Percentiles rank a stretch among this genome's conserved stretches.
These are phyloP conservation scores for Dissostichus mawsoni DNA, from an alignment of 2,113 vertebrate genomes.

Conservation along the genomic window DNA sequence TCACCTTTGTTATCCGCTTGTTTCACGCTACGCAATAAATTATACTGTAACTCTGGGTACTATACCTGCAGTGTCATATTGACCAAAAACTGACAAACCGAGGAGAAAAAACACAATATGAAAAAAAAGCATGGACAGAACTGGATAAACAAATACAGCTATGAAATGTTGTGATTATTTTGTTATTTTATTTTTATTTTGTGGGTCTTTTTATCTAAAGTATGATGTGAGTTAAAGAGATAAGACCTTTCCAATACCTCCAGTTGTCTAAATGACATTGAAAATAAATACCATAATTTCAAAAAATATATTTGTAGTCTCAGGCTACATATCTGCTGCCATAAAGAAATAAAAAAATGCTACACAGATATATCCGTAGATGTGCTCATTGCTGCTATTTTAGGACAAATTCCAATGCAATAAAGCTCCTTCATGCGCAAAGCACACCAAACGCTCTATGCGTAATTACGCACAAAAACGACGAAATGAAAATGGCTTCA, in stretches of 20 bases:
- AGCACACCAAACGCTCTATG: constrained; percentile 47
- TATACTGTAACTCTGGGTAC: constrained; percentile 25
- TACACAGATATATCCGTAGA: constrained; percentile 10
- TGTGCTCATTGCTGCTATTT: constrained; percentile 22
- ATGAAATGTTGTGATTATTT: not conserved
- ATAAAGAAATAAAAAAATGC: not conserved
- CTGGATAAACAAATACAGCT: not conserved
- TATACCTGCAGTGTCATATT: constrained; percentile 45
- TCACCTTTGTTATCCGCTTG: constrained; percentile 57
- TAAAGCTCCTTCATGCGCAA: constrained; percentile 8
- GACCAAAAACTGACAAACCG: not conserved
- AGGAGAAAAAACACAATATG: not conserved
- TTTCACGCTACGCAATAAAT: constrained; percentile 62
- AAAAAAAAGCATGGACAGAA: not conserved
- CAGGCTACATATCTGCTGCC: not conserved
- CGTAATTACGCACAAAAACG: constrained; percentile 72
- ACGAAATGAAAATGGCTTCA: constrained; percentile 30
- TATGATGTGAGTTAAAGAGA: not conserved
- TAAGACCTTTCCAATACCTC: not conserved
- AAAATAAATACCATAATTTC: not conserved
- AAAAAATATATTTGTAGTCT: not conserved
- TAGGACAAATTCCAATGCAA: constrained; percentile 27
- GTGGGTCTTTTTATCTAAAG: not conserved
- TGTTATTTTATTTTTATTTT: not conserved
- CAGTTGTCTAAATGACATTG: not conserved